A percentile compares a stretch with the other conserved stretches of the same genome.
These are phyloP conservation scores for Sesia bembeciformis DNA, from an alignment of 2,888 invertebrate genomes.

Conservation along the genomic window DNA sequence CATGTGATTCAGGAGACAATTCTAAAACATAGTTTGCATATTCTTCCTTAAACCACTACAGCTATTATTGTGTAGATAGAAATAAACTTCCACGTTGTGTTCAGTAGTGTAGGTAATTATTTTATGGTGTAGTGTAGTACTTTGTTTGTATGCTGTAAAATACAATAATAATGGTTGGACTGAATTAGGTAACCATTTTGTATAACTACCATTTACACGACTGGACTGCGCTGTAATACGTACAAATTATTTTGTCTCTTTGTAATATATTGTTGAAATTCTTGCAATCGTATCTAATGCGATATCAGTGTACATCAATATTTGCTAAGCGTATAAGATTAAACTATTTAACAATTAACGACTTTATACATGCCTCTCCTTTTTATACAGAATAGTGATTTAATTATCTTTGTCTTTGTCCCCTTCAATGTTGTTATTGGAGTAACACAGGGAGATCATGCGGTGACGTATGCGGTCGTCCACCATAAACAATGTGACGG, in stretches of 20 bases:
- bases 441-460: slow-evolving; percentile 14
- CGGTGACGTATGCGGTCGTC: slow-evolving; percentile 29
- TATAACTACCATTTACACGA: not conserved
- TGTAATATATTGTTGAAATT: slow-evolving; percentile 44
- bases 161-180: slow-evolving; percentile 2
- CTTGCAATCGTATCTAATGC: slow-evolving; percentile 48
- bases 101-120: slow-evolving; percentile 22
- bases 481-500: slow-evolving; percentile 23
- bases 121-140: not conserved
- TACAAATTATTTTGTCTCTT: slow-evolving; percentile 51
- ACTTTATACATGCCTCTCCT: slow-evolving; percentile 3
- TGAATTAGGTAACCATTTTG: slow-evolving; percentile 13
- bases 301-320: slow-evolving; percentile 21
- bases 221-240: slow-evolving; percentile 26
- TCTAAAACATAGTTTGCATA: too few relatives aligned
- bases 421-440: not conserved
- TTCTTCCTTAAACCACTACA: not conserved
- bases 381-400: slow-evolving; percentile 3
- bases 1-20: not conserved
- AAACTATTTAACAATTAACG: not conserved
- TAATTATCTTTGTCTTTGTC: not conserved
- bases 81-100: slow-evolving; percentile 31
- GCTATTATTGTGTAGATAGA: not conserved
- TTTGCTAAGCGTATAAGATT: slow-evolving; percentile 10
- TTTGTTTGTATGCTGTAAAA: slow-evolving; percentile 1